These are phyloP conservation scores for Scaptomyza flava DNA, from an alignment of 2,888 invertebrate species.

Conservation along the genomic window DNA sequence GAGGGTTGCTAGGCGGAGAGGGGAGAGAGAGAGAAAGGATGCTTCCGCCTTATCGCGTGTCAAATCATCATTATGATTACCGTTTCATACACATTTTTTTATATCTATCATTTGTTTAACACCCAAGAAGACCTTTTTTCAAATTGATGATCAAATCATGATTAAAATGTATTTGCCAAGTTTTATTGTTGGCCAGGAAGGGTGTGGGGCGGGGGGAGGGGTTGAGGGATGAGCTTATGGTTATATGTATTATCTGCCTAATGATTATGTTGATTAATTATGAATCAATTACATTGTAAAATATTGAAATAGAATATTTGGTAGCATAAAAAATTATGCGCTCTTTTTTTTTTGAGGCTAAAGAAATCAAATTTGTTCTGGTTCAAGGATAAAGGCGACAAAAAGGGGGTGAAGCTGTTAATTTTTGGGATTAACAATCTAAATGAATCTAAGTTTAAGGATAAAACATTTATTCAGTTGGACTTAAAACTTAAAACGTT, in stretches of 20 bases:
- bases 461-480: background rate
- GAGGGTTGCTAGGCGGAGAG: constrained; percentile 29
- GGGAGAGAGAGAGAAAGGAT: constrained; percentile 28
- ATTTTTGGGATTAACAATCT: background rate
- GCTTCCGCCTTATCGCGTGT: constrained; percentile 76
- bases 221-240: background rate
- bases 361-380: constrained; percentile 39
- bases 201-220: background rate
- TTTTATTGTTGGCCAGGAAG: background rate
- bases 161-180: constrained; percentile 71
- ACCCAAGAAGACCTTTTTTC: constrained; percentile 39
- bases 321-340: constrained; percentile 2
- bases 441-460: too few relatives aligned
- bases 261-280: constrained; percentile 77
- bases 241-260: constrained; percentile 43
- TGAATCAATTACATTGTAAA: constrained; percentile 75
- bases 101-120: constrained; percentile 52
- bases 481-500: too few relatives aligned
- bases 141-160: constrained; percentile 81
- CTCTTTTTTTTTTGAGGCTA: constrained; percentile 1
- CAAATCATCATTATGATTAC: constrained; percentile 81
- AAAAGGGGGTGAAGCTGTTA: too few relatives aligned
- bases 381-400: background rate
- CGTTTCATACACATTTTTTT: constrained; percentile 19
- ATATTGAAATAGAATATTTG: constrained; percentile 20